Base-by-base conservation (phyloP, 2,888 invertebrate genomes). In the Cephus rjabovi region DNA sequence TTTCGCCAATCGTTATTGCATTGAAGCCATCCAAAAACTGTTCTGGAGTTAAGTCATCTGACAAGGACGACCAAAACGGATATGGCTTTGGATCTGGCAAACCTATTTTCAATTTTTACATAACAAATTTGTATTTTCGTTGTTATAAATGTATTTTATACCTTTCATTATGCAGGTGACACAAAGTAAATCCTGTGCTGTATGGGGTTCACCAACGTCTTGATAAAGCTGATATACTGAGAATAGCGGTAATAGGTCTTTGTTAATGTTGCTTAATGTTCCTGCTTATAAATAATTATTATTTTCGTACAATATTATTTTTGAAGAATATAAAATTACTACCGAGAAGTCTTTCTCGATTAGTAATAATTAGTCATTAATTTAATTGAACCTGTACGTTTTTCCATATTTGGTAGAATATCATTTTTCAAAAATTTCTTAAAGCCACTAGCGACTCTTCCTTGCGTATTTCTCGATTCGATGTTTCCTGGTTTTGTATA, bases 381-480 rank as follows among this genome's bases (percentile, higher is more conserved):
- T 33, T 12, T 35, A 68, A 34, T 71, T 75, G 33, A 87, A 93
- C 94, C 93, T 89, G 87, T 92, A 83, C 91, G 91, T 73, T 88
- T 89, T 79, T 91, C 92, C 73, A 86, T 85, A 73, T 92, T 91
- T 4, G 92, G 92, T 81, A 93, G 91, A 76, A 94, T 86, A 84
- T 93, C 92, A 1, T 87, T 87, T 71, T 93, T 92, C 90, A 95
- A 92, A 83, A 95, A 94, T 73, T 87, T 90, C 84, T 92, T 91
- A 76, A 94, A 93, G 40, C 93, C 93, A 79, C 86, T 89, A n/a
- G 93, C 92, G 75, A 93, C 84, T 82, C 93, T 92, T 40, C 94
- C 94, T 81, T 93, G 77, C 35, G 81, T 92, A 2, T 91, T 92
- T 80, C 91, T 92, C 15, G 86, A 86, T 3, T 89, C 90, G 11